phyloP scores from a whole-genome alignment of 2,113 vertebrate species.

The Setophaga kirtlandii region DNA sequence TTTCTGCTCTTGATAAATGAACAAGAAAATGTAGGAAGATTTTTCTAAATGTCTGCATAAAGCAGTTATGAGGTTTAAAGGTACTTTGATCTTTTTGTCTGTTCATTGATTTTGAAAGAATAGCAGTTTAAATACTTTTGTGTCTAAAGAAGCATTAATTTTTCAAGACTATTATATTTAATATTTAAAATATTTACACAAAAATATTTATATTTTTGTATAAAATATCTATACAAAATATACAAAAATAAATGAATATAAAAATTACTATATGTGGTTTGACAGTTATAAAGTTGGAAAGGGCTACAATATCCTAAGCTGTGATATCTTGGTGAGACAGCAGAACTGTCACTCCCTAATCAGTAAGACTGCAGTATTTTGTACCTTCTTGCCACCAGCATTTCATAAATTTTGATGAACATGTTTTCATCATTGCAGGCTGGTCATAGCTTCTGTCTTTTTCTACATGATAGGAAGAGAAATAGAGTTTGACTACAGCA shows the following conservation, averaged over 20 bases:
- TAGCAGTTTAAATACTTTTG: background rate
- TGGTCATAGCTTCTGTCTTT: background rate
- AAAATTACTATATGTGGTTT: background rate
- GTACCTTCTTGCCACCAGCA: background rate
- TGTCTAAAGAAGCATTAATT: background rate
- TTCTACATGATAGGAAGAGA: background rate
- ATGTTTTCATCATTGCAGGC: background rate
- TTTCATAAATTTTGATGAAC: background rate
- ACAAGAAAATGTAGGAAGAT: background rate
- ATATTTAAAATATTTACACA: background rate
- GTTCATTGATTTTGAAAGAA: background rate
- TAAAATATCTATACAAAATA: background rate
- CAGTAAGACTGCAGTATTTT: background rate
- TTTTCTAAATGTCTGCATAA: background rate
- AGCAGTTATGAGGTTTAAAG: background rate
- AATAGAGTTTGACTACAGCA: background rate
- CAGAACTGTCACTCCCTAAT: background rate
- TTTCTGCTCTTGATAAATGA: background rate
- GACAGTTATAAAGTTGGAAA: accelerated
- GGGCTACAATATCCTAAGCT: too few relatives aligned
- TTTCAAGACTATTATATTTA: background rate
- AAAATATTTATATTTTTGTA: background rate
- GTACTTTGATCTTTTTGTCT: background rate
- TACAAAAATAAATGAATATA: too few relatives aligned
- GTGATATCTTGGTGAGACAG: background rate